Evolutionary conservation across 2,797 vertebrate species (phyloP).

Genomic region (Silurus lanzhouensis): DNA sequence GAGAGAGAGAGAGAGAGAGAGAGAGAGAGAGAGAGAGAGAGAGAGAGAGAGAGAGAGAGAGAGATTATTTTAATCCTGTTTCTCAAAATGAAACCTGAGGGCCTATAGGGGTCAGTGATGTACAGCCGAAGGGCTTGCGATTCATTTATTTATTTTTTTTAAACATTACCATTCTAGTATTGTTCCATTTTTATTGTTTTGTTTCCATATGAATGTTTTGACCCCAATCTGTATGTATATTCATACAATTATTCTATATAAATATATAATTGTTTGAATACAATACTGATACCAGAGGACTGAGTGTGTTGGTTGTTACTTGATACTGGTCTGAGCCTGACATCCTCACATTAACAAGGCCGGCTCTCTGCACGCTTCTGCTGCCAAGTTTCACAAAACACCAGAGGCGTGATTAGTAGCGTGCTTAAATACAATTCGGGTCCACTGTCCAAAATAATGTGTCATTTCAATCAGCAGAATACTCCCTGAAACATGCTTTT

Average conservation of each 20-base stretch:
- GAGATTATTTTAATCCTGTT: not conserved
- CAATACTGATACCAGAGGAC: not conserved
- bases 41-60: not conserved
- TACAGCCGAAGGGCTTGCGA: not conserved
- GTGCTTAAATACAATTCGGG: not conserved
- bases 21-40: not conserved
- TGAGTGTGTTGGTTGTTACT: not conserved
- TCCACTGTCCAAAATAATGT: not conserved
- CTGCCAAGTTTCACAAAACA: not conserved
- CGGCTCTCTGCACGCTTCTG: not conserved
- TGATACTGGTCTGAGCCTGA: not conserved
- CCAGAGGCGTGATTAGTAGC: not conserved
- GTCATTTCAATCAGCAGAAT: not conserved
- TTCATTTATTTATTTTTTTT: not conserved
- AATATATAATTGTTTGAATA: too few relatives aligned
- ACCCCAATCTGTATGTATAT: not conserved
- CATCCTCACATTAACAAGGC: slow-evolving; percentile 3
- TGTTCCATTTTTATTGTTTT: not conserved
- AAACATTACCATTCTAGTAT: not conserved
- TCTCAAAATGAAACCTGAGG: not conserved
- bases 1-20: not conserved
- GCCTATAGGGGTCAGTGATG: slow-evolving; percentile 16
- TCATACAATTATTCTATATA: too few relatives aligned
- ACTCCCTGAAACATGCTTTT: not conserved
- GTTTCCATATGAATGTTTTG: not conserved